Conservation (phyloP, 2,888 invertebrate species). For the Stenurella melanura region DNA sequence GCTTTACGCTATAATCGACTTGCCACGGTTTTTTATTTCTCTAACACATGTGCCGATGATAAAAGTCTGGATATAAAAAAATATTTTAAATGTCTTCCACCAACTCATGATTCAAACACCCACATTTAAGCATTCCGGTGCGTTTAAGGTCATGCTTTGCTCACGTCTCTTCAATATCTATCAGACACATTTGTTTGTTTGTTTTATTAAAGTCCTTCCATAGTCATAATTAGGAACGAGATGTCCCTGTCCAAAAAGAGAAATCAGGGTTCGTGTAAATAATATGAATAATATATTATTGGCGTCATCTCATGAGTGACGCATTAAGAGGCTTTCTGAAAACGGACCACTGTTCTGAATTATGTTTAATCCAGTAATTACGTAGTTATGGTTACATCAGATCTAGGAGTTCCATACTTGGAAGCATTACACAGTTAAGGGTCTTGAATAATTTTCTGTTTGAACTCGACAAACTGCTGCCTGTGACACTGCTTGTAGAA, state of each 20-base stretch:
- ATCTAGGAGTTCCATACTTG: too few relatives aligned
- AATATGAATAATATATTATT: not conserved
- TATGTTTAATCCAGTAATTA: too few relatives aligned
- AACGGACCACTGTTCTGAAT: too few relatives aligned
- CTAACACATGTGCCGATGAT: not conserved
- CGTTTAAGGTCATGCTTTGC: conserved; percentile 10
- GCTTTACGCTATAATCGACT: not conserved
- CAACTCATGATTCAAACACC: conserved; percentile 7
- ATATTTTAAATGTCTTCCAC: conserved; percentile 1
- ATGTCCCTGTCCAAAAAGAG: conserved; percentile 10
- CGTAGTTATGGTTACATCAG: too few relatives aligned
- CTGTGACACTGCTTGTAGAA: too few relatives aligned
- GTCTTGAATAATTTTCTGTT: too few relatives aligned
- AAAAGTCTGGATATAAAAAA: not conserved
- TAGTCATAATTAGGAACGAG: not conserved
- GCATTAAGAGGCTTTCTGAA: too few relatives aligned
- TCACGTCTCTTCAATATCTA: not conserved
- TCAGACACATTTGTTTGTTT: not conserved
- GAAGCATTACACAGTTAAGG: too few relatives aligned
- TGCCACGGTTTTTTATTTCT: not conserved
- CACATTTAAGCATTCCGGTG: conserved; percentile 10
- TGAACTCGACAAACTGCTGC: too few relatives aligned
- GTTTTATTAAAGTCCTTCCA: conserved; percentile 15
- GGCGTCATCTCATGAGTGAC: not conserved
- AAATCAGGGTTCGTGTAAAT: not conserved